Conservation (phyloP, 2,888 invertebrate genomes). For the Lamellibrachia satsuma region DNA sequence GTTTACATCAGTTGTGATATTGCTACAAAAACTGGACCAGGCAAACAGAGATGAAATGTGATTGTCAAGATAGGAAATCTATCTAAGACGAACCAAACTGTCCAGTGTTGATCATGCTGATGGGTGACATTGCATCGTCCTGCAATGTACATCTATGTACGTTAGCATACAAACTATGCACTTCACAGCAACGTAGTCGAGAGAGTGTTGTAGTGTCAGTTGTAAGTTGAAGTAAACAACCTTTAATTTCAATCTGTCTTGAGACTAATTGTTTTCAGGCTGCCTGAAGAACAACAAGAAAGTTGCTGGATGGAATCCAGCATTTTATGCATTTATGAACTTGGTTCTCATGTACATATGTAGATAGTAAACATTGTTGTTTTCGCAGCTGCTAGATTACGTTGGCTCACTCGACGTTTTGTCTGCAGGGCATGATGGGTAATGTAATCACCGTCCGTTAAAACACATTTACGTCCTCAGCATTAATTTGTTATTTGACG, state of each 20-base stretch:
- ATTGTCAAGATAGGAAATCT: background rate
- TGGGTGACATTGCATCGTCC: background rate
- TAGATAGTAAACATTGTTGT: background rate
- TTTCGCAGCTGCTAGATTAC: background rate
- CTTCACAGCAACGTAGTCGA: background rate
- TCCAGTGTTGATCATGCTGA: background rate
- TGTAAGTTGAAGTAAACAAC: background rate
- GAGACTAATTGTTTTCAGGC: background rate
- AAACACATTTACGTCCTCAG: constrained; percentile 8
- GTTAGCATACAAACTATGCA: background rate
- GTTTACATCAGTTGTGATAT: background rate
- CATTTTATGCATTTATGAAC: constrained; percentile 1
- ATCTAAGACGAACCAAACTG: background rate
- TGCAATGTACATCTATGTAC: background rate
- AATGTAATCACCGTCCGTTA: background rate
- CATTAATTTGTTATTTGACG: background rate
- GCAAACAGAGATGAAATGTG: background rate
- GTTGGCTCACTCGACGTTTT: background rate
- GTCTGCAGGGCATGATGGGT: background rate
- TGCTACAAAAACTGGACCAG: constrained; percentile 14
- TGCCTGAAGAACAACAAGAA: background rate
- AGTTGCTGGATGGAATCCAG: constrained; percentile 3
- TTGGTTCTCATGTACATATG: background rate
- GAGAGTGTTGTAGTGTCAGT: background rate
- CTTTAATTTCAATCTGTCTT: background rate